Conservation (phyloP, 2,888 invertebrate genomes). For the Embidobia sp. region DNA sequence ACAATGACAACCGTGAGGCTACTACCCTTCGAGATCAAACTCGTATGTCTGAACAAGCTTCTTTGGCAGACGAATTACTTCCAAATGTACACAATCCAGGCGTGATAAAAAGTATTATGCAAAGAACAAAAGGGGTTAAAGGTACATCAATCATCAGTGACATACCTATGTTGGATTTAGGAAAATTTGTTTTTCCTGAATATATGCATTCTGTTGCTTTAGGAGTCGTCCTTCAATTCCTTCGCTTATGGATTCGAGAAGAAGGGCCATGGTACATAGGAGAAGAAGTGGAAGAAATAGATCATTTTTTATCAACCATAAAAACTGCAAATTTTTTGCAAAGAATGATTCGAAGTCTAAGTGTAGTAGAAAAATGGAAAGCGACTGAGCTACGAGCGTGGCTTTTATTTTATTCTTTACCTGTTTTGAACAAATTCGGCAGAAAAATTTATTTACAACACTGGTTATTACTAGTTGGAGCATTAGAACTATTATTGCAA, state of each 20-base stretch:
- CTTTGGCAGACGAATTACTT: not conserved
- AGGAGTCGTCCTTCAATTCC: slow-evolving; percentile 9
- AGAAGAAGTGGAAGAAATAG: not conserved
- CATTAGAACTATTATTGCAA: slow-evolving; percentile 18
- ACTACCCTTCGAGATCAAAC: slow-evolving; percentile 5
- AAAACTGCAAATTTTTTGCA: slow-evolving; percentile 15
- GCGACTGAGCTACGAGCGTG: slow-evolving; percentile 12
- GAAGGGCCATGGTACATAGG: slow-evolving; percentile 16
- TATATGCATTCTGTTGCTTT: slow-evolving; percentile 24
- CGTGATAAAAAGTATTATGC: too few species aligned
- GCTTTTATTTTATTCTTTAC: slow-evolving; percentile 24
- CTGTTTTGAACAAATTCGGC: slow-evolving; percentile 17
- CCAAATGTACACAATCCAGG: too few species aligned
- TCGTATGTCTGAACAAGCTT: slow-evolving; percentile 24
- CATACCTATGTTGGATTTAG: slow-evolving; percentile 17
- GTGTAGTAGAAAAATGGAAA: slow-evolving; percentile 1
- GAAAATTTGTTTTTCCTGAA: slow-evolving; percentile 18
- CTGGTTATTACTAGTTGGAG: slow-evolving; percentile 31
- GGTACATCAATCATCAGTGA: not conserved
- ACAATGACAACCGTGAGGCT: slow-evolving; percentile 7
- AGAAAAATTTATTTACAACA: slow-evolving; percentile 14
- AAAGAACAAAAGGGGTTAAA: slow-evolving; percentile 19
- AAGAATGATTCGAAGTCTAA: slow-evolving; percentile 3
- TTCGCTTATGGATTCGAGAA: not conserved
- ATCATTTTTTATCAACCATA: not conserved